A percentile compares a stretch with the other conserved stretches of the same genome.
These are phyloP conservation scores for Marisa cornuarietis DNA, from an alignment of 1,140 invertebrate genomes.

Conservation along the genomic window DNA sequence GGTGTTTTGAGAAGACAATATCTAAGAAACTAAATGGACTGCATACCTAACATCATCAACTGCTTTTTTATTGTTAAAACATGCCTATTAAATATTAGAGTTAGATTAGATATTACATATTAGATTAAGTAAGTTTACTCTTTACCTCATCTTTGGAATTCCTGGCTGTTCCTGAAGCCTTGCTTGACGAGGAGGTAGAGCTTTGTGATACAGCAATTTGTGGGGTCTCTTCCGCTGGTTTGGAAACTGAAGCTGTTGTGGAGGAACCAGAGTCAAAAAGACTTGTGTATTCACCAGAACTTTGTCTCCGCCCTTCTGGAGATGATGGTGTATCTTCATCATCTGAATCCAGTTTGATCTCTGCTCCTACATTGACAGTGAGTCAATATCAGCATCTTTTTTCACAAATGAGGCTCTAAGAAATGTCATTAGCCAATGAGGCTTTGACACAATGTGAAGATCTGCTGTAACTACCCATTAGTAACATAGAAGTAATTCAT, in stretches of 20 bases:
- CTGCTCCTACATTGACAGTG: slow-evolving; percentile 27
- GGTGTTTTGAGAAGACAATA: no score
- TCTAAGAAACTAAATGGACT: no score
- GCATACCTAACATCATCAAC: background rate
- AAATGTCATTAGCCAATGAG: background rate
- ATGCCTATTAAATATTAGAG: background rate
- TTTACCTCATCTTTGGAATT: slow-evolving; percentile 32
- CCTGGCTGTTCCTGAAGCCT: slow-evolving; percentile 24
- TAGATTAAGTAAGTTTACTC: background rate
- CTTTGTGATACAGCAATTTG: slow-evolving; percentile 47
- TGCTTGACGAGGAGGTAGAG: slow-evolving; percentile 7
- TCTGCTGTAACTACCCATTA: no score
- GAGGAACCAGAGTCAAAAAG: slow-evolving; percentile 21
- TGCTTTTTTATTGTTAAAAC: background rate
- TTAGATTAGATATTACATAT: background rate
- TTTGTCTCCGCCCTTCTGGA: background rate
- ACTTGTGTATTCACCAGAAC: slow-evolving; percentile 12
- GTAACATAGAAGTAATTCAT: no score
- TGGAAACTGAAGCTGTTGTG: slow-evolving; percentile 21
- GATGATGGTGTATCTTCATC: slow-evolving; percentile 30
- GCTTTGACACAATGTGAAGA: no score
- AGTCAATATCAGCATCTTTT: no score
- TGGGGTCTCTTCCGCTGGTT: slow-evolving; percentile 38
- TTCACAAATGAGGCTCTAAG: slow-evolving; percentile 1
- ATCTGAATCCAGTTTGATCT: slow-evolving; percentile 55